A percentile compares a stretch with the other conserved stretches of the same genome.
These are phyloP conservation scores for Nomada ruficornis DNA, from an alignment of 2,888 invertebrate genomes.

Conservation along the genomic window DNA sequence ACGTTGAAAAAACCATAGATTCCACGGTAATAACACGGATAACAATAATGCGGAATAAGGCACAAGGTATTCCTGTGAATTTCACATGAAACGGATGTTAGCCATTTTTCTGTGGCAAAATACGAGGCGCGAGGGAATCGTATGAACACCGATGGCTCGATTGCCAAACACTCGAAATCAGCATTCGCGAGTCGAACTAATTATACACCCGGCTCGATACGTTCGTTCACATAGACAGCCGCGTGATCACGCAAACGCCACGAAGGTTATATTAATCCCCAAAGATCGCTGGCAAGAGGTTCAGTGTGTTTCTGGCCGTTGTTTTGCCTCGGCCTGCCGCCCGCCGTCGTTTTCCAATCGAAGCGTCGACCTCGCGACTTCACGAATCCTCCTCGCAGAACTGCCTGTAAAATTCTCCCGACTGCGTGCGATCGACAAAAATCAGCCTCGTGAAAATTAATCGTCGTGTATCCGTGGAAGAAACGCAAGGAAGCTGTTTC, in stretches of 20 bases:
- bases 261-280: conserved; percentile 82
- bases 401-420: too few species aligned
- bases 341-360: background rate
- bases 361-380: background rate
- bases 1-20: too few species aligned
- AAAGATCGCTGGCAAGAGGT: conserved; percentile 76
- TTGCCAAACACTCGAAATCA: conserved; percentile 76
- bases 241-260: conserved; percentile 72
- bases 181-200: conserved; percentile 80
- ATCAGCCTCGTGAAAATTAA: too few species aligned
- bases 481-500: too few species aligned
- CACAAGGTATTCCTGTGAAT: background rate
- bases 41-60: too few species aligned
- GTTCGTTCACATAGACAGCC: conserved; percentile 60
- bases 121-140: background rate
- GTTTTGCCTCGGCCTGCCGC: conserved; percentile 50
- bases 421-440: too few species aligned
- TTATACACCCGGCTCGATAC: conserved; percentile 76
- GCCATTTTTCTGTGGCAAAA: background rate
- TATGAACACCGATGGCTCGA: conserved; percentile 34
- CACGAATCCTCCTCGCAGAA: too few species aligned
- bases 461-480: too few species aligned
- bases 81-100: background rate
- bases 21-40: too few species aligned
- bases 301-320: conserved; percentile 77